phyloP scores from a whole-genome alignment of 2,888 invertebrate genomes.

The Pseudococcus jackbeardsleyi region DNA sequence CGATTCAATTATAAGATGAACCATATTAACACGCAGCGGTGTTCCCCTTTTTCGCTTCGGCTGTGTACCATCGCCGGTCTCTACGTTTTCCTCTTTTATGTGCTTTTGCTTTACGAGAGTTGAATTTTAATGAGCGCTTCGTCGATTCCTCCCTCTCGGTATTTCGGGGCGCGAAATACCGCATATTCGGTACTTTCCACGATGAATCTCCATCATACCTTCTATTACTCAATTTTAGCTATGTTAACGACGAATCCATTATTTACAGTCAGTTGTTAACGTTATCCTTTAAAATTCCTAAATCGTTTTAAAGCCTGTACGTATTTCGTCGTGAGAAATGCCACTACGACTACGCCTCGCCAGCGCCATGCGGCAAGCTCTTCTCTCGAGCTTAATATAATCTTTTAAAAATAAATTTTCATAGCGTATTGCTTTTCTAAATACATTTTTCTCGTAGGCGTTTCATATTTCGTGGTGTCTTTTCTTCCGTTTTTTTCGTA shows the following conservation, averaged over 20 bases:
- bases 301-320: slow-evolving; percentile 59
- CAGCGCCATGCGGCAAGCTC: not conserved
- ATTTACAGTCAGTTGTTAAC: slow-evolving; percentile 62
- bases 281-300: slow-evolving; percentile 61
- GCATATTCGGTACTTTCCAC: slow-evolving; percentile 56
- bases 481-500: not conserved
- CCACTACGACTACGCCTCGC: not conserved
- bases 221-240: slow-evolving; percentile 60
- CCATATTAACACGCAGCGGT: slow-evolving; percentile 64
- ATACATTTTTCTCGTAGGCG: slow-evolving; percentile 47
- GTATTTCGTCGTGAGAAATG: slow-evolving; percentile 22
- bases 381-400: not conserved
- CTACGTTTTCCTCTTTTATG: slow-evolving; percentile 61
- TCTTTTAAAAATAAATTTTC: slow-evolving; percentile 42
- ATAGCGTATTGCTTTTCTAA: slow-evolving; percentile 13
- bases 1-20: slow-evolving; percentile 64
- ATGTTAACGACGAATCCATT: slow-evolving; percentile 63
- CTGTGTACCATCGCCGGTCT: slow-evolving; percentile 31
- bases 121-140: slow-evolving; percentile 63
- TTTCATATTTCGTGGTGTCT: not conserved
- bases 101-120: slow-evolving; percentile 64
- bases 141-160: slow-evolving; percentile 30
- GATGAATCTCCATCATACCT: slow-evolving; percentile 59
- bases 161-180: slow-evolving; percentile 39
- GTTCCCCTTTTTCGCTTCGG: slow-evolving; percentile 51